These are phyloP conservation scores for Phortica okadai DNA, from an alignment of 2,888 invertebrate species.

Conservation along the genomic window DNA sequence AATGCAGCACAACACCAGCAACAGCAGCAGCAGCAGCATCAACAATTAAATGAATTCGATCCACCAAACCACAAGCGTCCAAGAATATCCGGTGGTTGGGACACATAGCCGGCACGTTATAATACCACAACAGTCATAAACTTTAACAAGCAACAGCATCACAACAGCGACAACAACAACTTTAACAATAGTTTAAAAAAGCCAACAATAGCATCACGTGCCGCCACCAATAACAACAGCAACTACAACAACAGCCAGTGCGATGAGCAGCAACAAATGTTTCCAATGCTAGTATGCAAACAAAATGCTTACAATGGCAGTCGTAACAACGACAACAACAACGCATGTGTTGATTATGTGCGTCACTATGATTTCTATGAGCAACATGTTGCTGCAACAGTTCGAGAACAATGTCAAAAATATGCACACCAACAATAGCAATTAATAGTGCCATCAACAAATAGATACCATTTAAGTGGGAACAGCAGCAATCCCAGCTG, in stretches of 20 bases:
- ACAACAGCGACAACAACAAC: conserved; percentile 41
- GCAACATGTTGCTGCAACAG: conserved; percentile 47
- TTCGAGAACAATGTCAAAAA: conserved; percentile 30
- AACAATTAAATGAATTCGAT: conserved; percentile 80
- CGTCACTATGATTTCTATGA: conserved; percentile 61
- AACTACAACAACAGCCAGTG: conserved; percentile 54
- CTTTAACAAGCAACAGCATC: conserved; percentile 41
- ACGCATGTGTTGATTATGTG: conserved; percentile 42
- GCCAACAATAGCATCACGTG: conserved; percentile 27
- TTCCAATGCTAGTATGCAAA: conserved; percentile 67
- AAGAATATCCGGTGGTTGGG: conserved; percentile 93
- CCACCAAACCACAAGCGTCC: conserved; percentile 85
- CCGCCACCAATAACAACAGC: conserved; percentile 53
- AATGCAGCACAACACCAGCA: conserved; percentile 62
- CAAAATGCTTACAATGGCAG: conserved; percentile 39
- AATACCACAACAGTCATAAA: conserved; percentile 40
- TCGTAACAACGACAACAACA: conserved; percentile 42
- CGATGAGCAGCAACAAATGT: conserved; percentile 60
- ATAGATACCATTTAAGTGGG: conserved; percentile 53
- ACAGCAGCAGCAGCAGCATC: conserved; percentile 70
- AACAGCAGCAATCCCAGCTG: conserved; percentile 46
- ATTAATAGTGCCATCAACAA: conserved; percentile 22
- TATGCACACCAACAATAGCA: conserved; percentile 29
- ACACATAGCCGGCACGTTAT: conserved; percentile 83
- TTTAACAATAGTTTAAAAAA: conserved; percentile 16